Percentiles rank a stretch among this genome's conserved stretches.
Conservation (phyloP, 2,113 vertebrate genomes). For the Rhadina sibilatrix region DNA sequence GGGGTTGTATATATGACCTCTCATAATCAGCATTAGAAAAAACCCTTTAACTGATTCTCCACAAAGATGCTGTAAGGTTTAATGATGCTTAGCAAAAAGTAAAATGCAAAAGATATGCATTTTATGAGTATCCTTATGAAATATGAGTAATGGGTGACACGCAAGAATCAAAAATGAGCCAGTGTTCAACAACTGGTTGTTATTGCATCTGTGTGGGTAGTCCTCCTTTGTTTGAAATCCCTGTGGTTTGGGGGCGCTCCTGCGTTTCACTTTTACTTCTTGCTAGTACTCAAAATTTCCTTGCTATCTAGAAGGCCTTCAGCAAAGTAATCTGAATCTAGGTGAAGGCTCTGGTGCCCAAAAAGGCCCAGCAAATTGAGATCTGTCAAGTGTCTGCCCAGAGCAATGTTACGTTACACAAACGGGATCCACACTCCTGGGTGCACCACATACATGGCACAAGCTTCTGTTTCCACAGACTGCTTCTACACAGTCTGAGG, state of each 20-base stretch:
- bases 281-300: not conserved
- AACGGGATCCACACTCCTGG: not conserved
- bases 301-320: not conserved
- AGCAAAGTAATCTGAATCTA: not conserved
- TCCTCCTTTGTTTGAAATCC: not conserved
- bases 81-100: not conserved
- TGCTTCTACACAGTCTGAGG: not conserved
- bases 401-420: not conserved
- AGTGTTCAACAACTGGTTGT: not conserved
- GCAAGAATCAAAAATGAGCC: not conserved
- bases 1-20: not conserved
- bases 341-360: not conserved
- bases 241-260: not conserved
- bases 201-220: not conserved
- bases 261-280: not conserved
- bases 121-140: not conserved
- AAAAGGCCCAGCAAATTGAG: not conserved
- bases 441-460: not conserved
- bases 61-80: not conserved
- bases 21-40: not conserved
- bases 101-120: not conserved
- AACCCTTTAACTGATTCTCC: not conserved
- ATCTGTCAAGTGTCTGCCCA: not conserved
- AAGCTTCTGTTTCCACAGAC: not conserved
- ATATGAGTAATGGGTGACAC: not conserved